Base-by-base conservation (phyloP, 2,888 invertebrate genomes). In the Noctuana brunneofusca region DNA sequence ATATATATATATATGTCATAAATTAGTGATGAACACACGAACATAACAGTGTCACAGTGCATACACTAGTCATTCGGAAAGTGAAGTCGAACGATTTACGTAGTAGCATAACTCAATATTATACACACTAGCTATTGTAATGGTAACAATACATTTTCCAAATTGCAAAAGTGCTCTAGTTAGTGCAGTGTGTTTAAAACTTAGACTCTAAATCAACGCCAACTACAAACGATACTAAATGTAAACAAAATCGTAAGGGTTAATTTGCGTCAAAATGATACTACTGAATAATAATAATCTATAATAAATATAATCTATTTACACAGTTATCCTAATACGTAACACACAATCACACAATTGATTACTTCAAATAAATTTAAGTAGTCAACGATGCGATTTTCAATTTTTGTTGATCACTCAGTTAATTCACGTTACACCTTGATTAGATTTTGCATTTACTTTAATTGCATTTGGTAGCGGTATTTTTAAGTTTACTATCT, bases 51-150 rank as follows among this genome's bases (percentile, higher is more conserved):
- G 58, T 58, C 54, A 41, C 62, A 62, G 60, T 64, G 64, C 53
- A 49, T 63, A 58, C 63, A 60, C 66, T 66, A 66, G 66, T 66
- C 66, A 65, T 60, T 46, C 59, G 59, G 22, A 24, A 55, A 27
- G 54, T 62, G 62, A 55, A 58, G 5, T 43, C 43, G 43, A 59
- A 55, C 48, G 38, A 49, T 49, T 9, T 35, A 53, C 14, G 53
- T 60, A 48, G 27, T 49, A 27, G 27, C 12, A 38, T 20, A 22
- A 43, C 43, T 43, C 18, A 43, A 43, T 16, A 43, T 43, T 43
- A 43, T 18, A 43, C 43, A 18, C 20, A 43, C 22, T 48, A 48
- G 9, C 35, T 35, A 35, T 48, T 18, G 16, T 43, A 43, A 18
- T 43, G 18, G 16, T 8, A 18, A 2, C 9, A 9, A 9, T 43